Conservation (phyloP, 30 jellyfish, hydroid and myxozoan genomes). For the Sanderia malayensis region DNA sequence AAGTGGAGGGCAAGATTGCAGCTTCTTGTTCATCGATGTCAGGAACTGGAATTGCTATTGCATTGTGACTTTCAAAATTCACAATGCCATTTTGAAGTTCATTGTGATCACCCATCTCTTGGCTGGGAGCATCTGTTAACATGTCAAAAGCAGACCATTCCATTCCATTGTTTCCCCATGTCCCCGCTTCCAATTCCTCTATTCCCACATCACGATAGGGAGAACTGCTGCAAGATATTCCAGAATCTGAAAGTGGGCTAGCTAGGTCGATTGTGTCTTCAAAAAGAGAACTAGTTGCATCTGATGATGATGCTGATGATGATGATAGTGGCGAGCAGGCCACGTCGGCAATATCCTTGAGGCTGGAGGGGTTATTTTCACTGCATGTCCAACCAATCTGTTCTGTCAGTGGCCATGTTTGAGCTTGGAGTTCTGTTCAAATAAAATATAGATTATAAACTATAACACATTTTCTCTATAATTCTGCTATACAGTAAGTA, state of each 20-base stretch:
- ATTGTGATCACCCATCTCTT: too few relatives aligned
- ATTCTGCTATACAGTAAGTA: too few relatives aligned
- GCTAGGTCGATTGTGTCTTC: slow-evolving; percentile 14
- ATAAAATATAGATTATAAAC: too few relatives aligned
- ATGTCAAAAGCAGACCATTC: slow-evolving; percentile 3
- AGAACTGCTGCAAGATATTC: slow-evolving; percentile 42
- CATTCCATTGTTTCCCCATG: not conserved
- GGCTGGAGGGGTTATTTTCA: not conserved
- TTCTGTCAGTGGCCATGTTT: slow-evolving; percentile 40
- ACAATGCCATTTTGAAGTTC: not conserved
- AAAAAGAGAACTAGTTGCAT: not conserved
- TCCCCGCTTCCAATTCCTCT: not conserved
- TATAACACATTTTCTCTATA: too few relatives aligned
- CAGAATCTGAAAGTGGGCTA: slow-evolving; percentile 55
- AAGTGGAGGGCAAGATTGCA: not conserved
- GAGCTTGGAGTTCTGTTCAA: slow-evolving; percentile 18
- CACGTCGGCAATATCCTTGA: not conserved
- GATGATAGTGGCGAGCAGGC: slow-evolving; percentile 34
- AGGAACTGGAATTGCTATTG: not conserved
- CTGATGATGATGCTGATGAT: slow-evolving; percentile 21
- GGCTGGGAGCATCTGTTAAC: not conserved
- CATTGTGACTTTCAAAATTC: not conserved
- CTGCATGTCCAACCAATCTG: not conserved
- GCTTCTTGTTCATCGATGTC: not conserved
- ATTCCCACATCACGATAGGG: not conserved